Evolutionary conservation across 92 coral and sea anemone genomes (phyloP), one percentile per base, ranked within the genome.

Genomic region (Epizoanthus stellaris): DNA sequence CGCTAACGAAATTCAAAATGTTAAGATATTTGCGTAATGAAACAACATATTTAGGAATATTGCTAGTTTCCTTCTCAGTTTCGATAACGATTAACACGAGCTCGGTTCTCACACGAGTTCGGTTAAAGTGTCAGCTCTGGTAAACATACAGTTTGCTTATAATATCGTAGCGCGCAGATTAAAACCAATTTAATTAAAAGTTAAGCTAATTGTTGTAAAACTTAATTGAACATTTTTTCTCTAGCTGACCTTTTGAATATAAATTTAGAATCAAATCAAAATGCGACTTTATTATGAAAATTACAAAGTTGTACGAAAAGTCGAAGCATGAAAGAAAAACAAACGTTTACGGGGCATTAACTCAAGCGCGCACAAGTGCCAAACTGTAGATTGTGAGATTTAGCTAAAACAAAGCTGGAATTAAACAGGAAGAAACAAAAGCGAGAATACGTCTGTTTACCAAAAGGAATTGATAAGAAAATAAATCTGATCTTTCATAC

Each of bases 161-260:
- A 77, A 77, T 77, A 77, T 77, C 56, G 45, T 16, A 38, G 19
- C 11, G 20, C 45, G 20, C 15, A 23, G 61, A 42, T 79, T 79
- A 79, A 79, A 63, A 79, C 57, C 70, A 19, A 49, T 63, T 79
- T 79, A 63, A 79, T 79, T 63, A 79, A 64, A 79, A 58, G 83
- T 63, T 64, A 79, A 79, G 72, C 72, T 79, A 12, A n/a, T 63
- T 79, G 21, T 79, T 79, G 45, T 42, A 17, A 63, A 79, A 63
- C 43, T 63, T 64, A 64, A 79, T 79, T 79, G 59, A 4, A 16
- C 47, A n/a, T 42, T 42, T 63, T 42, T 42, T 63, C 52, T 43
- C 16, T 21, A 8, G 61, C 34, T 72, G 60, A 43, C 3, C 38
- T 42, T 23, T 79, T 63, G 15, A 40, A 17, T 38, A 20, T n/a